Evolutionary conservation across 2,888 invertebrate genomes (phyloP), one percentile per base, ranked within the genome.

Genomic region (Amitus sp.): DNA sequence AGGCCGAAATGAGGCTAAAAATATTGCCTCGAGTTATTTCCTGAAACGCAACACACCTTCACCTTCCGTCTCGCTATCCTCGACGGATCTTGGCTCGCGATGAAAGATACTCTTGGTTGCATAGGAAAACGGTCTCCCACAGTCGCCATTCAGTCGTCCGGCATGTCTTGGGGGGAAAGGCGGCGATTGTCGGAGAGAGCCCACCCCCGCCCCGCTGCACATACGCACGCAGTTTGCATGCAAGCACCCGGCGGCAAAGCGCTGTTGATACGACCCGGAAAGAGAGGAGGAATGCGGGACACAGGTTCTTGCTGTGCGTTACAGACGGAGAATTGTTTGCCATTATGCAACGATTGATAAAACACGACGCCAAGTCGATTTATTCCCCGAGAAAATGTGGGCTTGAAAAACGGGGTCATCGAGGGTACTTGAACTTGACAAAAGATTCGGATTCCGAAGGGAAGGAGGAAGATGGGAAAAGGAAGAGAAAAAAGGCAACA

Each of bases 81-180:
- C 23, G 23, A 23, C 23, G 23, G 23, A 23, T 23, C 23, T 7
- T 23, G 23, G 15, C 15, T 15, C 37, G 15, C 27, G 43, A 62
- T 53, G 45, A 56, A 45, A 53, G 42, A 49, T 54, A 47, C 46
- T 48, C 50, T 40, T 30, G 42, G 47, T 50, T 51, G 55, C 48
- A 52, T 50, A 55, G 53, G 52, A 55, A 59, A 63, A 59, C 59
- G 55, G 59, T 50, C 48, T 53, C 46, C 37, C 50, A 45, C 50
- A 58, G 58, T 52, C 52, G 48, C 53, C 56, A 53, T 56, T 59
- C 52, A 52, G 47, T 64, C 59, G 59, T 54, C 34, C 50, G 28
- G 47, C 50, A 43, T 19, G 48, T 64, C 50, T 59, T 60, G 42
- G 30, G 28, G 6, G 23, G 49, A 28, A 51, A 62, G 58, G 39